A percentile compares a stretch with the other conserved stretches of the same genome.
phyloP scores from a whole-genome alignment of 2,888 invertebrate species.

The Clivina fossor region DNA sequence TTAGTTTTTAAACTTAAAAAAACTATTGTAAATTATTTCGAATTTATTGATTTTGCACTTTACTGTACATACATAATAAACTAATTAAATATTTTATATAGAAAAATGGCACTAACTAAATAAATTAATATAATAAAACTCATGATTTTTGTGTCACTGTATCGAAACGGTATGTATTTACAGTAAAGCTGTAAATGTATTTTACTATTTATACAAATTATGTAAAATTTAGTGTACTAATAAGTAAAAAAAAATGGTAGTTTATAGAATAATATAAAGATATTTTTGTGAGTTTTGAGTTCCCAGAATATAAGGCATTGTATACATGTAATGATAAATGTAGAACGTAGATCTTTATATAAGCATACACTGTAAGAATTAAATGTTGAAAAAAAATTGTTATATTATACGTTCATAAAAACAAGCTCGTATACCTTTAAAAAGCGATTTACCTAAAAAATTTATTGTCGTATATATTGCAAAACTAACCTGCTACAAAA shows the following conservation, averaged over 20 bases:
- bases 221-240: conserved; percentile 13
- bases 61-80: background rate
- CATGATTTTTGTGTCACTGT: too few relatives aligned
- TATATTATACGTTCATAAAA: conserved; percentile 32
- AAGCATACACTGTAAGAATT: conserved; percentile 30
- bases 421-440: conserved; percentile 32
- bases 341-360: conserved; percentile 30
- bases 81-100: background rate
- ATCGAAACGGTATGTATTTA: too few relatives aligned
- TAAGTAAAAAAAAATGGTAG: background rate
- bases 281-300: conserved; percentile 31
- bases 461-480: too few relatives aligned
- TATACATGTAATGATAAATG: conserved; percentile 28
- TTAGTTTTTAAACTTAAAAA: too few relatives aligned
- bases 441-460: too few relatives aligned
- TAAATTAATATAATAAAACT: background rate
- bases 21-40: background rate
- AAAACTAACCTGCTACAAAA: too few relatives aligned
- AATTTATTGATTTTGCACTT: background rate
- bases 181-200: too few relatives aligned
- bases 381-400: conserved; percentile 34
- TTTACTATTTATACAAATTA: conserved; percentile 13
- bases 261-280: conserved; percentile 10
- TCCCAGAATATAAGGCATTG: conserved; percentile 25
- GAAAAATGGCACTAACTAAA: background rate